These are phyloP conservation scores for Drosophila parthenogenetica DNA, from an alignment of 2,888 invertebrate species.

Conservation along the genomic window DNA sequence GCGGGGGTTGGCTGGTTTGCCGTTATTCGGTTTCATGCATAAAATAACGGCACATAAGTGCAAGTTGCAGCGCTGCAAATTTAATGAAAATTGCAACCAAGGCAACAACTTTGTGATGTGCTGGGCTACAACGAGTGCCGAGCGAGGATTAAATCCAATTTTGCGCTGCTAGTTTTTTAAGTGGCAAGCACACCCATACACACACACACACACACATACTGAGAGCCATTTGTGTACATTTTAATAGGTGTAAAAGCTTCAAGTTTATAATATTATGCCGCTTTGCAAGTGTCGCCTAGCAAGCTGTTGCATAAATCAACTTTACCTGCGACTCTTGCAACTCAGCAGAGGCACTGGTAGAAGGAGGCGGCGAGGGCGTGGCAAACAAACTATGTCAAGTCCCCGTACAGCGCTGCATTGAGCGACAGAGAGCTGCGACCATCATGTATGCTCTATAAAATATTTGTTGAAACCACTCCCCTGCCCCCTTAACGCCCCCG, in stretches of 20 bases:
- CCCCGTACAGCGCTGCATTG: slow-evolving; percentile 41
- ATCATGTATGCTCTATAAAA: slow-evolving; percentile 75
- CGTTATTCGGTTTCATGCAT: slow-evolving; percentile 79
- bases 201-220: slow-evolving; percentile 20
- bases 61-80: slow-evolving; percentile 61
- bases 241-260: slow-evolving; percentile 73
- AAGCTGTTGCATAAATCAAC: slow-evolving; percentile 79
- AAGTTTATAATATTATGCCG: slow-evolving; percentile 72
- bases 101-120: slow-evolving; percentile 22
- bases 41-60: slow-evolving; percentile 74
- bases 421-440: slow-evolving; percentile 16
- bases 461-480: slow-evolving; percentile 65
- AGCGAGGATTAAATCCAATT: slow-evolving; percentile 69
- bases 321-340: slow-evolving; percentile 39
- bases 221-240: slow-evolving; percentile 52
- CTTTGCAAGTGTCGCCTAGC: slow-evolving; percentile 51
- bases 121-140: slow-evolving; percentile 13
- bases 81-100: slow-evolving; percentile 67
- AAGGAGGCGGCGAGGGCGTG: neutral
- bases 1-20: slow-evolving; percentile 24
- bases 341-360: slow-evolving; percentile 8
- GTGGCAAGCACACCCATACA: slow-evolving; percentile 46
- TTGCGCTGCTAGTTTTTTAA: slow-evolving; percentile 70
- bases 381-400: slow-evolving; percentile 55
- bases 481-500: slow-evolving; percentile 16